These are phyloP conservation scores for Theristicus caerulescens DNA, from an alignment of 2,113 vertebrate genomes.

Conservation along the genomic window DNA sequence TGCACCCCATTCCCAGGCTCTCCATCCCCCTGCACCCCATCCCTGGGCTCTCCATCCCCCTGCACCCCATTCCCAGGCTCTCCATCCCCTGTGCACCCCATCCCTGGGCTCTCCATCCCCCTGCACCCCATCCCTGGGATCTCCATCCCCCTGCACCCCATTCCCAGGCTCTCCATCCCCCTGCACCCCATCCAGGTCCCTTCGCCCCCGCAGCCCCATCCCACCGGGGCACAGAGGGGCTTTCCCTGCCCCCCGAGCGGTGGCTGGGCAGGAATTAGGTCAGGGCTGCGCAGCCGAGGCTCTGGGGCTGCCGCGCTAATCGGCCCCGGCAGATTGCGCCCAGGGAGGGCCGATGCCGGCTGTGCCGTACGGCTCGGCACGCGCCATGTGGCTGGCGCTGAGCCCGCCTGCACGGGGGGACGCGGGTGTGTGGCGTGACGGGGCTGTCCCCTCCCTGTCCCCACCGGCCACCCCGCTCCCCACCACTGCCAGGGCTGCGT, in stretches of 20 bases:
- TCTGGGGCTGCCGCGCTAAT: not conserved
- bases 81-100: too few species aligned
- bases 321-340: not conserved
- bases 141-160: not conserved
- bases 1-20: too few species aligned
- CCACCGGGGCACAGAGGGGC: not conserved
- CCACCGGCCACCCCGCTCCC: not conserved
- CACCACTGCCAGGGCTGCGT: not conserved
- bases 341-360: not conserved
- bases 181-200: rapidly evolving
- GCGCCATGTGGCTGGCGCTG: not conserved
- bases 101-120: not conserved
- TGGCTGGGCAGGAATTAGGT: constrained; percentile 54
- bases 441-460: not conserved
- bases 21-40: too few species aligned
- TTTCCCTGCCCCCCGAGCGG: not conserved
- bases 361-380: not conserved
- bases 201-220: rapidly evolving
- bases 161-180: too few species aligned
- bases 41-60: not conserved
- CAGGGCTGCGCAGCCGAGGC: not conserved
- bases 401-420: not conserved
- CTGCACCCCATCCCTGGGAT: not conserved
- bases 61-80: too few species aligned
- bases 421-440: rapidly evolving